A percentile compares a stretch with the other conserved stretches of the same genome.
Conservation (phyloP, 1,140 invertebrate species). For the Leptonema lineaticorne region DNA sequence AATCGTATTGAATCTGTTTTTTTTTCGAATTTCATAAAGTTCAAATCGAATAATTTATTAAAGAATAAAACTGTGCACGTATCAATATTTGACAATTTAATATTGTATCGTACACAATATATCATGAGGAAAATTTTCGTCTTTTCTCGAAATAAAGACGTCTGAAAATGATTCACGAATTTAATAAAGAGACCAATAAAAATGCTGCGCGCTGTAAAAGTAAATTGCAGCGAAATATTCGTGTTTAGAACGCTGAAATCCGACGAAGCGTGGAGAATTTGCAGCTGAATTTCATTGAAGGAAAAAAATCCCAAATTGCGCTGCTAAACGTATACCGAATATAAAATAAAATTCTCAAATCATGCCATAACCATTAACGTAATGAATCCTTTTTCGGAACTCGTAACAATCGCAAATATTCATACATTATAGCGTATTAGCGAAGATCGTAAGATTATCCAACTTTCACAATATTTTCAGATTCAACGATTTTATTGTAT, state of each 20-base stretch:
- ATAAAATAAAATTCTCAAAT: slow-evolving; percentile 30
- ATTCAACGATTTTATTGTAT: slow-evolving; percentile 37
- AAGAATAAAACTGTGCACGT: too few relatives aligned
- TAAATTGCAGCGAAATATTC: slow-evolving; percentile 9
- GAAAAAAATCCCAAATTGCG: slow-evolving; percentile 6
- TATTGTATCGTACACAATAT: neutral
- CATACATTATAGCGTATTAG: neutral
- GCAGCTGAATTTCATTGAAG: neutral
- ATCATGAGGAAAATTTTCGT: neutral
- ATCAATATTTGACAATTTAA: too few relatives aligned
- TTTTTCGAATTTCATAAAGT: too few relatives aligned
- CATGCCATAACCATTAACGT: slow-evolving; percentile 41
- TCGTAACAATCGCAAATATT: neutral
- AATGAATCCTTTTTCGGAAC: slow-evolving; percentile 38
- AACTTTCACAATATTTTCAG: slow-evolving; percentile 41
- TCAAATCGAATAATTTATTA: too few relatives aligned
- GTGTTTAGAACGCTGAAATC: slow-evolving; percentile 1
- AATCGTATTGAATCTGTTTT: too few relatives aligned
- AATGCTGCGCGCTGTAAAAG: neutral
- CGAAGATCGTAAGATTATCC: slow-evolving; percentile 33
- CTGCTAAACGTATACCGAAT: neutral
- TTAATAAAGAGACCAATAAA: neutral
- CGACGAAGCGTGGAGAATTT: neutral
- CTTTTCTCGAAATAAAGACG: too few relatives aligned
- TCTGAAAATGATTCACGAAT: neutral